Conservation (phyloP, 2,888 invertebrate genomes). For the Stenchaetothrips biformis region DNA sequence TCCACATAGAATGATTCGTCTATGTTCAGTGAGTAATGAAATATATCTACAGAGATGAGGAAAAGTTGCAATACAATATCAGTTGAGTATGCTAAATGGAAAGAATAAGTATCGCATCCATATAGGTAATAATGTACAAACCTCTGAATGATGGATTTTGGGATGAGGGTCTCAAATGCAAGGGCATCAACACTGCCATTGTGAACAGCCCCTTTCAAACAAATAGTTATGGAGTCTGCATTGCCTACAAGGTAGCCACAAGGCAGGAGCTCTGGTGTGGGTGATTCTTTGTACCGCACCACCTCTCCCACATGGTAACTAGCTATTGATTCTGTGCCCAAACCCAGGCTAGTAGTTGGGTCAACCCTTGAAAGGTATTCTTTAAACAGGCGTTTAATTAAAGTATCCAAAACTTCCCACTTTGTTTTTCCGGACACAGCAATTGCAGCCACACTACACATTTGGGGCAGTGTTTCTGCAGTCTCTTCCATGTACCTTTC, state of each 20-base stretch:
- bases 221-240: slow-evolving; percentile 50
- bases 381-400: slow-evolving; percentile 80
- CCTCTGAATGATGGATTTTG: slow-evolving; percentile 92
- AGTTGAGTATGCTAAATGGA: neutral
- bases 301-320: slow-evolving; percentile 89
- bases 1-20: slow-evolving; percentile 91
- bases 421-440: slow-evolving; percentile 88
- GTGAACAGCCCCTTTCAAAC: slow-evolving; percentile 62
- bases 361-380: slow-evolving; percentile 91
- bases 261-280: slow-evolving; percentile 83
- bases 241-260: slow-evolving; percentile 87
- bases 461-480: slow-evolving; percentile 54
- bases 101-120: slow-evolving; percentile 31
- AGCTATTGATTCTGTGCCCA: slow-evolving; percentile 79
- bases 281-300: slow-evolving; percentile 48
- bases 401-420: slow-evolving; percentile 91
- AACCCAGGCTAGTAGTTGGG: slow-evolving; percentile 81
- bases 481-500: slow-evolving; percentile 61
- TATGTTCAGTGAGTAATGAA: slow-evolving; percentile 83
- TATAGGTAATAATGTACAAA: slow-evolving; percentile 40
- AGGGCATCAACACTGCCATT: slow-evolving; percentile 86
- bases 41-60: slow-evolving; percentile 55
- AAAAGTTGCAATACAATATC: slow-evolving; percentile 20
- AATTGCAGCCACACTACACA: slow-evolving; percentile 79
- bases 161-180: slow-evolving; percentile 92